Evolutionary conservation across 2,113 vertebrate species (phyloP), one percentile per base, ranked within the genome.

Genomic region (Okapia johnstoni): DNA sequence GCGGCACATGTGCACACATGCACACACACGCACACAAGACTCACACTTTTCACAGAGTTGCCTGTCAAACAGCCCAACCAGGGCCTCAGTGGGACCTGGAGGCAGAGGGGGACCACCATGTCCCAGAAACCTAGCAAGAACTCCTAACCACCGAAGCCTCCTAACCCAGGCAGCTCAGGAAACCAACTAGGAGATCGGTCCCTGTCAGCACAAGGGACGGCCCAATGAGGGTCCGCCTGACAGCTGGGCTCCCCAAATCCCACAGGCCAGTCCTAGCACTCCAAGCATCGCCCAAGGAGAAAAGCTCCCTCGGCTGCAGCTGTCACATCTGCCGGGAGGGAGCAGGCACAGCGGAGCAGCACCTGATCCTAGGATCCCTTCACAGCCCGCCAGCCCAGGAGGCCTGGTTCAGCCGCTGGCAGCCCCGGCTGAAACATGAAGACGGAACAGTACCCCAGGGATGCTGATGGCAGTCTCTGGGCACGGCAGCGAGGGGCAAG

Each of bases 311-410:
- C 12, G 54, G 90, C 96, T 93, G 96, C 98, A 97, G 98, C 97
- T 97, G 96, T 98, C 97, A 97, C 98, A 98, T 97, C 97, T 98
- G 98, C 92, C 2, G 46, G 73, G 90, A 87, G 93, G 94, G 93
- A 96, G 88, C 88, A 96, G 95, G 97, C 94, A 80, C 92, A 50
- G 79, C 6, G 15, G 89, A 84, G 92, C 87, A 90, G 97, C 98
- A 98, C 98, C 98, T 98, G 98, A 98, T 98, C 97, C 97, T 97
- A 48, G 97, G 97, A 95, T 94, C 97, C 81, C 97, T 73, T 93
- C 55, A 5, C 93, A 85, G 97, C 73, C 92, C 2, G 91, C 93
- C 81, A 23, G 91, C 95, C 87, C 97, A 89, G 90, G 90, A 96
- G 98, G 92, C 96, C 25, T 40, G 48, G 58, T 86, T 77, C 95